These are phyloP conservation scores for Uloborus diversus DNA, from an alignment of 1,140 invertebrate species.

Conservation along the genomic window DNA sequence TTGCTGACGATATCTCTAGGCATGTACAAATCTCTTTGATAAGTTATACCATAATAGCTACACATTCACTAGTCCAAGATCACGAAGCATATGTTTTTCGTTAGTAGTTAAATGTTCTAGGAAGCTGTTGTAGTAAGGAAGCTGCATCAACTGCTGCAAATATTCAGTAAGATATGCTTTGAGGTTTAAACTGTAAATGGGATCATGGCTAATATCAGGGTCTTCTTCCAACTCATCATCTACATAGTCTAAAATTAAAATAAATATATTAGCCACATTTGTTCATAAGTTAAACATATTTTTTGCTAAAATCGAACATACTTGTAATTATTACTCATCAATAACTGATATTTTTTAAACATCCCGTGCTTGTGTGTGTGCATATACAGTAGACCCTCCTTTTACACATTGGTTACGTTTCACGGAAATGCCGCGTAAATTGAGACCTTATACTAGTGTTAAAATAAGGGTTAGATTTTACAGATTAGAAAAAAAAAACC, in stretches of 20 bases:
- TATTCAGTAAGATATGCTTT: slow-evolving; percentile 72
- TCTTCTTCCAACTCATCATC: slow-evolving; percentile 64
- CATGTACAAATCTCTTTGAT: no score
- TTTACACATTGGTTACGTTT: no score
- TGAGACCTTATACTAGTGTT: no score
- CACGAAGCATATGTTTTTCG: slow-evolving; percentile 67
- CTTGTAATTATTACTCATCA: background rate
- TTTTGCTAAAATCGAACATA: background rate
- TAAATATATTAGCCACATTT: background rate
- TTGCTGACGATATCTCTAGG: no score
- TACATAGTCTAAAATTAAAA: slow-evolving; percentile 18
- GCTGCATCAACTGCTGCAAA: slow-evolving; percentile 66
- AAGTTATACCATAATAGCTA: background rate
- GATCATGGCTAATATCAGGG: slow-evolving; percentile 70
- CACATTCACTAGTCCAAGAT: background rate
- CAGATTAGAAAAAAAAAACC: no score
- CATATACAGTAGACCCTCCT: no score
- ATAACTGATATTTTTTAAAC: slow-evolving; percentile 11
- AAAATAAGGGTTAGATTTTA: no score
- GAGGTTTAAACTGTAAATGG: slow-evolving; percentile 72
- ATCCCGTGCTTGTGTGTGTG: no score
- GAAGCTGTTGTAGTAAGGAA: slow-evolving; percentile 71
- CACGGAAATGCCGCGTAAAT: no score
- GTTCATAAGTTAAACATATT: background rate
- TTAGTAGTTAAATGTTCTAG: slow-evolving; percentile 69